These are phyloP conservation scores for Anthoptus insignis DNA, from an alignment of 2,888 invertebrate species.

Conservation along the genomic window DNA sequence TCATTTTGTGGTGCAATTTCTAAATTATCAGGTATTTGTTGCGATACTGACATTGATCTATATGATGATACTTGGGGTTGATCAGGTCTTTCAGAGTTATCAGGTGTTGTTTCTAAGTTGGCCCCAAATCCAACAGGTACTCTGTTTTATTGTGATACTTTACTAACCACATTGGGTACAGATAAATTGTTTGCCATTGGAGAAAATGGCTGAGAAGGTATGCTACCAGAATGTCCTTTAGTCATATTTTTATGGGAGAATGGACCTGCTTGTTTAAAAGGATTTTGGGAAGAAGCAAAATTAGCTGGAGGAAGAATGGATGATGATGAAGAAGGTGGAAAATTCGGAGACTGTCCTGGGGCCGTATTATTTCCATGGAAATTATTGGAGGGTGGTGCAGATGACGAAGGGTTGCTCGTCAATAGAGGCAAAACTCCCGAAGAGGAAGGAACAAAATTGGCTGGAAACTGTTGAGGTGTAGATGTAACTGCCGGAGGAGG, in stretches of 20 bases:
- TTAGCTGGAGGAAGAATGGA: slow-evolving; percentile 57
- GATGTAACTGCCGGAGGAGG: slow-evolving; percentile 38
- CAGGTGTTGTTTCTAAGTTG: slow-evolving; percentile 89
- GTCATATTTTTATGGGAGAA: slow-evolving; percentile 79
- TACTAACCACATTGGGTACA: slow-evolving; percentile 70
- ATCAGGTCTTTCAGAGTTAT: slow-evolving; percentile 90
- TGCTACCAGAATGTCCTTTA: slow-evolving; percentile 53
- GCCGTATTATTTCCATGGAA: slow-evolving; percentile 5
- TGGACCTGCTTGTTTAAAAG: slow-evolving; percentile 77
- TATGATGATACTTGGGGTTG: slow-evolving; percentile 67
- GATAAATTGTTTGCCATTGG: slow-evolving; percentile 67
- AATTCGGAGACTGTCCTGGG: slow-evolving; percentile 34
- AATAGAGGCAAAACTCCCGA: slow-evolving; percentile 53
- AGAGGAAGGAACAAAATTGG: slow-evolving; percentile 43
- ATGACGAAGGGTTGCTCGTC: slow-evolving; percentile 58
- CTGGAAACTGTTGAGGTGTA: slow-evolving; percentile 43
- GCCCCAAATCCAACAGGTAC: slow-evolving; percentile 79
- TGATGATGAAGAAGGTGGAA: slow-evolving; percentile 44
- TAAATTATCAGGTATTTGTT: slow-evolving; percentile 82
- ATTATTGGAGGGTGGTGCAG: not conserved
- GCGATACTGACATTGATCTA: slow-evolving; percentile 59
- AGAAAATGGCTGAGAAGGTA: slow-evolving; percentile 60
- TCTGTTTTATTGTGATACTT: slow-evolving; percentile 68
- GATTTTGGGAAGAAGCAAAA: slow-evolving; percentile 69
- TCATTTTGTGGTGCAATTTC: slow-evolving; percentile 90